Evolutionary conservation across 2,797 vertebrate genomes (phyloP).

Genomic region (Sebastes hubbsi): DNA sequence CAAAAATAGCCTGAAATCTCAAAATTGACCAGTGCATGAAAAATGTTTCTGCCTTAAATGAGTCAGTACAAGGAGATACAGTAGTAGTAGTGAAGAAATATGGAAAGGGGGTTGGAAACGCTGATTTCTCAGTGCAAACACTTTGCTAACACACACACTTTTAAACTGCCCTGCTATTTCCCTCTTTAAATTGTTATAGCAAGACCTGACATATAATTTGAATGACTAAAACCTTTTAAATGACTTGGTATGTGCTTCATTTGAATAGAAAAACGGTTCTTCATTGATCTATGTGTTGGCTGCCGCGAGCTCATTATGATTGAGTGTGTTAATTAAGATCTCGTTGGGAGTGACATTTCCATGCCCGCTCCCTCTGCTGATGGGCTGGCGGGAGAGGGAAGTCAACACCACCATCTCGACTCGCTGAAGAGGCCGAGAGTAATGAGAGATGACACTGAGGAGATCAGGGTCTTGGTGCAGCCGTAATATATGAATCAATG

Average conservation of each 20-base stretch:
- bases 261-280: slow-evolving; percentile 48
- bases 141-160: background rate
- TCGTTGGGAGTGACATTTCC: slow-evolving; percentile 64
- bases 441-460: slow-evolving; percentile 50
- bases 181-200: slow-evolving; percentile 31
- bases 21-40: background rate
- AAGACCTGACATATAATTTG: slow-evolving; percentile 31
- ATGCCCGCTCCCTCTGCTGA: slow-evolving; percentile 19
- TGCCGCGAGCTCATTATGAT: slow-evolving; percentile 50
- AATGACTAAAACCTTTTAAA: slow-evolving; percentile 37
- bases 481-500: slow-evolving; percentile 24
- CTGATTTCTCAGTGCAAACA: background rate
- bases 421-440: slow-evolving; percentile 17
- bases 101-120: background rate
- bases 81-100: background rate
- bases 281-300: slow-evolving; percentile 32
- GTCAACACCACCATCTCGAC: slow-evolving; percentile 19
- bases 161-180: slow-evolving; percentile 3
- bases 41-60: background rate
- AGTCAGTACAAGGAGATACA: background rate
- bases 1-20: background rate
- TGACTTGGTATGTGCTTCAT: slow-evolving; percentile 15
- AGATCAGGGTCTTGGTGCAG: slow-evolving; percentile 31
- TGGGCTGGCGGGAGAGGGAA: slow-evolving; percentile 27
- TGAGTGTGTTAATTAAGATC: slow-evolving; percentile 73